Evolutionary conservation across 2,113 vertebrate genomes (phyloP), one percentile per base, ranked within the genome.

Genomic region (Podocnemis expansa): DNA sequence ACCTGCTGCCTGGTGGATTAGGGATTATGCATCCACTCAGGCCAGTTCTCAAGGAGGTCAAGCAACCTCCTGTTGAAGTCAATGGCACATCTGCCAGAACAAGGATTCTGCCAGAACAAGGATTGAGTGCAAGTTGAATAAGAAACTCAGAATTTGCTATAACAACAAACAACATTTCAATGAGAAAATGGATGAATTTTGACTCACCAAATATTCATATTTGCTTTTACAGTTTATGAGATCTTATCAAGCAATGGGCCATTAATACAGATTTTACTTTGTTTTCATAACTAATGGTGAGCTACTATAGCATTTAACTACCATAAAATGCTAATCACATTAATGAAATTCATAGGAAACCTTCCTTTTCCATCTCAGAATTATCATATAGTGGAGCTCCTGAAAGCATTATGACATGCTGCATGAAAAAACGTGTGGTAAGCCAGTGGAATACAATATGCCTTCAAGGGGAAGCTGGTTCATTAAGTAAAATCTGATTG

Each of bases 81-180:
- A 93, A 49, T 9, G n/a, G 29, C 58, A 80, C 31, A 51, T 93
- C 67, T 93, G 81, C 88, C 51, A 80, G 84, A 92, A 88, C 92
- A 94, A 92, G 96, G 82, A 81, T 55, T 93, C 67, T 93, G 81
- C 88, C 51, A 80, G 84, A 92, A 88, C 92, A 94, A 92, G 96
- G 82, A 81, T 75, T 75, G 85, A 93, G 45, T 70, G n/a, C 21
- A 70, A 38, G 63, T 38, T 38, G 63, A 70, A 0, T 0, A 91
- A 60, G 51, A 92, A 87, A 60, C 51, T 84, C 89, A 92, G 51
- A 3, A 38, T 55, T 76, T 67, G 41, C 31, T 51, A 43, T 56
- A 89, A 84, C 51, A 75, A 81, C 87, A 51, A 93, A 6, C 76
- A 92, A 56, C 52, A 13, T 19, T 88, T 89, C 45, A 47, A 58